Evolutionary conservation across 2,888 invertebrate species (phyloP), one percentile per base, ranked within the genome.

Genomic region (Euplagia quadripunctaria): DNA sequence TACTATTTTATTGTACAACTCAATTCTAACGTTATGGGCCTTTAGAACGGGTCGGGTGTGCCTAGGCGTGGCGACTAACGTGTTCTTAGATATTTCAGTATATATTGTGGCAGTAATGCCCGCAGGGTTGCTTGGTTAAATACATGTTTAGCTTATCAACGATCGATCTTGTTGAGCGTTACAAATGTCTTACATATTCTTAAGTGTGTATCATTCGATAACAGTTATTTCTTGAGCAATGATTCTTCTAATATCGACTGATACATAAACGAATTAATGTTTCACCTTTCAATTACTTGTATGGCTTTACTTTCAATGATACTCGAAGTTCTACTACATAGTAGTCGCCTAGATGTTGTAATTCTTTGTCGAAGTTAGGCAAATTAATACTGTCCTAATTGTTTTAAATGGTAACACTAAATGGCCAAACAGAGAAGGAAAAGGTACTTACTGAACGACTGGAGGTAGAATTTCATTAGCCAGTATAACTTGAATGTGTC

Each of bases 41-140:
- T 74, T 74, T 41, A 52, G 63, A 65, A 69, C 61, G 42, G 46
- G 31, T 46, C 69, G 64, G 74, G 74, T 55, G 74, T 68, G 74
- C 17, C 71, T 31, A 71, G 74, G 74, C 43, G 74, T 64, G 73
- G 70, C 71, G 8, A 14, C 55, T 71, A 71, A 68, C 58, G 17
- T 58, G 71, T 64, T 68, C 64, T 46, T 3, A 74, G 67, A 63
- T 46, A 69, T 49, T 63, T 68, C 17, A 51, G 14, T 52, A 43
- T 61, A 68, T 64, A 70, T 46, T 67, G 70, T 71, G 65, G 41
- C 72, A 63, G 71, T 64, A 49, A 69, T 49, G 77, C 80, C 77
- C 12, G 64, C 73, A 71, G 84, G 80, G n/a, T 72, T 76, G 77
- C 76, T 79, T 72, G 68, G 66, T 65, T n/a, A 66, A 71, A 82